Conservation (phyloP, 2,888 invertebrate species). For the Timema cristinae region DNA sequence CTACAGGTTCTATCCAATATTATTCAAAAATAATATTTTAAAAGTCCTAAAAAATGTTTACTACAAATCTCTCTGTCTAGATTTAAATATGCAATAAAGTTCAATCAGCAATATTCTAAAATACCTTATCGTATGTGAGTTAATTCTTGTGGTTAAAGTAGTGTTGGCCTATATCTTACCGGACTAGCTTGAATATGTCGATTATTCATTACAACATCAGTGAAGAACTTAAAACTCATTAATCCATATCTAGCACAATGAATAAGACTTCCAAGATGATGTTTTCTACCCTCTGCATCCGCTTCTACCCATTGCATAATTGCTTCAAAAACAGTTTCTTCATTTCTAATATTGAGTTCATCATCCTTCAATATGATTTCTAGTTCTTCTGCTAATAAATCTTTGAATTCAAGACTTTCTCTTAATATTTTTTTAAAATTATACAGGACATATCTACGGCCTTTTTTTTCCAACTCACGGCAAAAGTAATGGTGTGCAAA, state of each 20-base stretch:
- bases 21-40: background rate
- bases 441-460: slow-evolving; percentile 55
- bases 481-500: slow-evolving; percentile 69
- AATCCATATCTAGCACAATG: slow-evolving; percentile 64
- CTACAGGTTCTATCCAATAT: background rate
- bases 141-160: no score
- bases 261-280: slow-evolving; percentile 56
- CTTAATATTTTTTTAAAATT: slow-evolving; percentile 58
- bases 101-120: no score
- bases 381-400: slow-evolving; percentile 57
- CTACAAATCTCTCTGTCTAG: no score
- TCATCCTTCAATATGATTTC: slow-evolving; percentile 63
- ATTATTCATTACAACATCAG: slow-evolving; percentile 39
- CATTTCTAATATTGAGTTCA: slow-evolving; percentile 65
- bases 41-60: no score
- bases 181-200: slow-evolving; percentile 30
- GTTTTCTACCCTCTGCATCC: slow-evolving; percentile 52
- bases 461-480: slow-evolving; percentile 59
- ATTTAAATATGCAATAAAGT: no score
- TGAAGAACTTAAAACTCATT: slow-evolving; percentile 56
- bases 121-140: no score
- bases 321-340: slow-evolving; percentile 71
- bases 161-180: slow-evolving; percentile 22
- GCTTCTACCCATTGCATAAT: slow-evolving; percentile 67
- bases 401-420: slow-evolving; percentile 54